Percentiles rank a stretch among this genome's conserved stretches.
Conservation (phyloP, 2,113 vertebrate genomes). For the Tricholaema leucomelas region DNA sequence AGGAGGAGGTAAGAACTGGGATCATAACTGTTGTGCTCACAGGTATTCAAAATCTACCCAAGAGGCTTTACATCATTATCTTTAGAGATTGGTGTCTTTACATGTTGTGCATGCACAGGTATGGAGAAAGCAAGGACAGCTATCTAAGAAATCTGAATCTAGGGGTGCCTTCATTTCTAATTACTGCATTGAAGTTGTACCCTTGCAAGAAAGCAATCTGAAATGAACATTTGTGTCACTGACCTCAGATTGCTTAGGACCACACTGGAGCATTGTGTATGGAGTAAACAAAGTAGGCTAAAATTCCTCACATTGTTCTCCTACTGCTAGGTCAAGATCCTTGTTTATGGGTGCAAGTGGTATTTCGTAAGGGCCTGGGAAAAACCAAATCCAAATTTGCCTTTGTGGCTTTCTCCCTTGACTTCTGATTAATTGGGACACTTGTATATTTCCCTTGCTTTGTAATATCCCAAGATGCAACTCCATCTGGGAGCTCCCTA, state of each 20-base stretch:
- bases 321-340: neutral
- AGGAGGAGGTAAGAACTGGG: neutral
- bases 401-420: neutral
- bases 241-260: neutral
- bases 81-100: neutral
- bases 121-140: neutral
- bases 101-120: neutral
- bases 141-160: neutral
- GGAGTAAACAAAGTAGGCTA: neutral
- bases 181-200: neutral
- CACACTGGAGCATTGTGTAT: neutral
- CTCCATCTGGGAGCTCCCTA: conserved; percentile 47
- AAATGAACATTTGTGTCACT: conserved; percentile 1
- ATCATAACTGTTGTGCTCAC: neutral
- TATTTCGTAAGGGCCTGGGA: neutral
- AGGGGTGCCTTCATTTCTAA: neutral
- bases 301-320: neutral
- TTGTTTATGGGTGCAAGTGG: neutral
- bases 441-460: neutral
- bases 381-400: neutral
- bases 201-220: neutral
- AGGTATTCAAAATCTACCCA: neutral
- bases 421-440: conserved; percentile 9
- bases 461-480: conserved; percentile 20
- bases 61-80: neutral